Base-by-base conservation (phyloP, 2,888 invertebrate genomes). In the Thymelicus lineola region DNA sequence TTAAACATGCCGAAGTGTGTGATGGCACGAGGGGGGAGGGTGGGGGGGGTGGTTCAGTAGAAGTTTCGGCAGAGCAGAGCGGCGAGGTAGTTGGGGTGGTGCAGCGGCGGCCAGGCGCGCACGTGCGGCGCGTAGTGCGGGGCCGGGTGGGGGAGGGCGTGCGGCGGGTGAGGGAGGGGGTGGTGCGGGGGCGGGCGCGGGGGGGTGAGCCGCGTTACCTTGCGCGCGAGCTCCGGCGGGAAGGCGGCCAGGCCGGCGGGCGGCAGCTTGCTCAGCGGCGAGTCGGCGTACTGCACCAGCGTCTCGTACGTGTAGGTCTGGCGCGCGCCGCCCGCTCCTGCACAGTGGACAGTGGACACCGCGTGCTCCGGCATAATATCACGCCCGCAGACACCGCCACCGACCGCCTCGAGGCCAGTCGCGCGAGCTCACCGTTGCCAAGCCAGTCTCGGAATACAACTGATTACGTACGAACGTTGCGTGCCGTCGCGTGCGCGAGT, bases 211-310 rank as follows among this genome's bases (percentile, higher is more conserved):
- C 77, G 82, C 82, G 88, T 88, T 91, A 94, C 94, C 93, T 93
- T 94, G 91, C 94, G 93, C 86, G 91, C 91, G 79, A 94, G 88
- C 86, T 94, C 93, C 78, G 89, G 81, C 82, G 94, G 94, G 87
- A 94, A 92, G 71, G 83, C 85, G 76, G 86, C 89, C 79, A 93
- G 89, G 68, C 90, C 91, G 81, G 87, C 86, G 74, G 94, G 94
- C 86, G 91, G 91, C 90, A 90, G 87, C 89, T 93, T 93, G 90
- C 92, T 92, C 71, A 94, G 93, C 86, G 93, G 94, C 77, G 94
- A 93, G 84, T 91, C 90, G 72, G 94, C 92, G 88, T 90, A 93
- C 88, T 93, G 91, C 89, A 94, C 88, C 86, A 94, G 88, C 86
- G 93, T 91, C 89, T 94, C 93, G 87, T 92, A 89, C 81, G 91